Evolutionary conservation across 2,113 vertebrate genomes (phyloP).

Genomic region (Typhlomys cinereus): DNA sequence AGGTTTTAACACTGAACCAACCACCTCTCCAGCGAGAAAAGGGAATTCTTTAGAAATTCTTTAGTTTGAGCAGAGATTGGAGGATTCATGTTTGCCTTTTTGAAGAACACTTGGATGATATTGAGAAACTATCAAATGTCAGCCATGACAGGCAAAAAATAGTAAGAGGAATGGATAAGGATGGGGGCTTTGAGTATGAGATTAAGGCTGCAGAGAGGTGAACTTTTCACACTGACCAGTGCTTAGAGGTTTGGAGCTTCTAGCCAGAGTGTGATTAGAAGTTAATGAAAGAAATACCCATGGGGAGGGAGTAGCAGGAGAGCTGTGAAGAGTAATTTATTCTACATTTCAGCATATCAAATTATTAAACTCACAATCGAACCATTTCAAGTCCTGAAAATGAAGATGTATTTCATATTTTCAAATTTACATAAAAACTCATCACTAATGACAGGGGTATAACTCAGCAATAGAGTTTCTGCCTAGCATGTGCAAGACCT

Average conservation of each 20-base stretch:
- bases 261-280: not conserved
- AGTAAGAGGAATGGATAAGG: not conserved
- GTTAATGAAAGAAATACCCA: not conserved
- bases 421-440: not conserved
- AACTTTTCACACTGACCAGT: not conserved
- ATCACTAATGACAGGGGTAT: not conserved
- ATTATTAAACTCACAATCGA: not conserved
- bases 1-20: no score
- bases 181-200: not conserved
- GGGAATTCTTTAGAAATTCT: not conserved
- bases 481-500: not conserved
- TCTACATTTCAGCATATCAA: not conserved
- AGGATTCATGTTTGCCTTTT: not conserved
- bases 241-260: not conserved
- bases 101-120: not conserved
- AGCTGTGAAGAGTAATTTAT: not conserved
- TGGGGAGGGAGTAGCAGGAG: not conserved
- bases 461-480: not conserved
- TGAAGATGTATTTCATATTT: not conserved
- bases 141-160: not conserved
- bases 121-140: not conserved
- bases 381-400: slow-evolving; percentile 32
- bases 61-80: no score
- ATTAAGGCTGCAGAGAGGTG: not conserved
- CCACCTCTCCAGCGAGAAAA: not conserved